Evolutionary conservation across 2,113 vertebrate species (phyloP).

Genomic region (Micromys minutus): DNA sequence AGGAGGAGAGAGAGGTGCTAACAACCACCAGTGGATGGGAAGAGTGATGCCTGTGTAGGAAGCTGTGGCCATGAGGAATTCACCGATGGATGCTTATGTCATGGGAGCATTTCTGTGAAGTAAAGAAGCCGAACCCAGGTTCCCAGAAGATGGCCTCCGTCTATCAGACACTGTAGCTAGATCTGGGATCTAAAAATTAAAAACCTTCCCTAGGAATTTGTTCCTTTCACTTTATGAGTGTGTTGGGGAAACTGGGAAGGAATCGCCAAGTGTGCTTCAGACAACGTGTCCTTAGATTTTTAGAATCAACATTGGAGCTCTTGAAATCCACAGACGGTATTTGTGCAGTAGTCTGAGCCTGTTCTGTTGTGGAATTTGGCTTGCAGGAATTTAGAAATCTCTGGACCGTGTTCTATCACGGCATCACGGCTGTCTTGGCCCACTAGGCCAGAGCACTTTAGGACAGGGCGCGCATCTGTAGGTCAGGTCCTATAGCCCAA

Average conservation of each 20-base stretch:
- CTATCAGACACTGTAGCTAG: not conserved
- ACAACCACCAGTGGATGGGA: not conserved
- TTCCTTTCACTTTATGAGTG: not conserved
- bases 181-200: not conserved
- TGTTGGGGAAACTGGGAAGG: constrained; percentile 1
- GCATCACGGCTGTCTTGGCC: not conserved
- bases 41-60: constrained; percentile 19
- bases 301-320: not conserved
- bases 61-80: not conserved
- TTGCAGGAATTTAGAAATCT: not conserved
- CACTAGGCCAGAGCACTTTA: not conserved
- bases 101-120: not conserved
- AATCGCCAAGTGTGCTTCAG: not conserved
- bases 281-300: not conserved
- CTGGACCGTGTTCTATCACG: not conserved
- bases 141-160: not conserved
- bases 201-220: not conserved
- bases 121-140: not conserved
- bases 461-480: not conserved
- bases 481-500: not conserved
- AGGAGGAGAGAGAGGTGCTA: not conserved
- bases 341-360: not conserved
- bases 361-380: not conserved
- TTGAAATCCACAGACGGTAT: not conserved
- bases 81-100: not conserved